Percentiles rank a stretch among this genome's conserved stretches.
Evolutionary conservation across 1,140 invertebrate species (phyloP).

Genomic region (Temnothorax longispinosus): DNA sequence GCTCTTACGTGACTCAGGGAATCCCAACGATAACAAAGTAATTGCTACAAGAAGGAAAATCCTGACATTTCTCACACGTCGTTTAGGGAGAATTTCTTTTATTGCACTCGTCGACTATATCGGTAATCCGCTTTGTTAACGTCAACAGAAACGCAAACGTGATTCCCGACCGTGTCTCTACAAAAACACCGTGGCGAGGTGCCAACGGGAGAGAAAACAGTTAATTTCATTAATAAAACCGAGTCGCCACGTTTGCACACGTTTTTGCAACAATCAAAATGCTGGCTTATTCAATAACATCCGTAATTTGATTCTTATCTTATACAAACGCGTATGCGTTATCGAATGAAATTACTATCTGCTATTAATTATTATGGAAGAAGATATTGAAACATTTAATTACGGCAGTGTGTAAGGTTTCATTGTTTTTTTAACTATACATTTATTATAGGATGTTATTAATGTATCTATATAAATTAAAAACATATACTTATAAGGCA

Average conservation of each 20-base stretch:
- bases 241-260: not conserved
- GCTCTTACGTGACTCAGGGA: not conserved
- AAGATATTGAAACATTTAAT: slow-evolving; percentile 3
- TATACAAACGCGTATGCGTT: not conserved
- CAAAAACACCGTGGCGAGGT: not conserved
- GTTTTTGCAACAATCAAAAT: not conserved
- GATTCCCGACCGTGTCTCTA: not conserved
- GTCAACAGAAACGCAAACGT: slow-evolving; percentile 33
- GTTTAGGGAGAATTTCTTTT: slow-evolving; percentile 26
- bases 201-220: not conserved
- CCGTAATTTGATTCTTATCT: not conserved
- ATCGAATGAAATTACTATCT: not conserved
- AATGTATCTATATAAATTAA: not conserved
- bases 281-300: not conserved
- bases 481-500: not conserved
- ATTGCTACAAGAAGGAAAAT: slow-evolving; percentile 25
- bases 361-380: slow-evolving; percentile 1
- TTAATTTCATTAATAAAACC: slow-evolving; percentile 38
- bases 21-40: slow-evolving; percentile 33
- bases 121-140: slow-evolving; percentile 46
- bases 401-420: not conserved
- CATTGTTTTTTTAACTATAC: not conserved
- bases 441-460: not conserved
- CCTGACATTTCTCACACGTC: slow-evolving; percentile 29
- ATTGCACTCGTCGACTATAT: not conserved